These are phyloP conservation scores for Microcebus murinus DNA, from an alignment of 2,113 vertebrate species.

Conservation along the genomic window DNA sequence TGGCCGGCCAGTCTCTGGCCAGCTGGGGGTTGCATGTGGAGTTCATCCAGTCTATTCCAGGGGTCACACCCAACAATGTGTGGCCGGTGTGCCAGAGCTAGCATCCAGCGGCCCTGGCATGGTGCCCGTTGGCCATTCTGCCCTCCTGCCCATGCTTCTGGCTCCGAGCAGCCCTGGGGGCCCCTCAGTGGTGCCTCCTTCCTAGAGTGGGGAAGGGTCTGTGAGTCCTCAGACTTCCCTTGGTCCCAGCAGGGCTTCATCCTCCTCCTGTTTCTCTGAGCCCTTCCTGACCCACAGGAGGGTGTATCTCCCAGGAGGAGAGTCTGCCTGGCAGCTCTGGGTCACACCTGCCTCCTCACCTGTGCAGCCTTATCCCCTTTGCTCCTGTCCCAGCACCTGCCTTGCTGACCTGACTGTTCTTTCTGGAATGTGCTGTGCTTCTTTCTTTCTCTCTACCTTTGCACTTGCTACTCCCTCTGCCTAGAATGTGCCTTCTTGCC, in stretches of 20 bases:
- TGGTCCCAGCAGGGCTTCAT: not conserved
- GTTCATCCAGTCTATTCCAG: not conserved
- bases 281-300: not conserved
- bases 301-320: not conserved
- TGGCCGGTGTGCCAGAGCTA: not conserved
- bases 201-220: not conserved
- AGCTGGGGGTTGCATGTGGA: not conserved
- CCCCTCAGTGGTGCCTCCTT: not conserved
- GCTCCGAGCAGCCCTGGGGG: not conserved
- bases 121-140: not conserved
- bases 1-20: not conserved
- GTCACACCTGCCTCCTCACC: not conserved
- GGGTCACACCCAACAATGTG: not conserved
- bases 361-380: too few species aligned
- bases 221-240: not conserved
- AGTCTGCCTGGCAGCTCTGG: not conserved
- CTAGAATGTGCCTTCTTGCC: not conserved
- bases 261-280: not conserved
- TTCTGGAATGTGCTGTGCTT: not conserved
- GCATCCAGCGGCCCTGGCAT: not conserved
- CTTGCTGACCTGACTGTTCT: not conserved
- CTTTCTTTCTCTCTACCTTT: not conserved
- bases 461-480: not conserved
- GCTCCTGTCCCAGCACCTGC: not conserved
- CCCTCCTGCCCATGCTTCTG: not conserved